Percentiles rank a stretch among this genome's conserved stretches.
These are phyloP conservation scores for Pampus argenteus DNA, from an alignment of 2,797 vertebrate genomes.

Conservation along the genomic window DNA sequence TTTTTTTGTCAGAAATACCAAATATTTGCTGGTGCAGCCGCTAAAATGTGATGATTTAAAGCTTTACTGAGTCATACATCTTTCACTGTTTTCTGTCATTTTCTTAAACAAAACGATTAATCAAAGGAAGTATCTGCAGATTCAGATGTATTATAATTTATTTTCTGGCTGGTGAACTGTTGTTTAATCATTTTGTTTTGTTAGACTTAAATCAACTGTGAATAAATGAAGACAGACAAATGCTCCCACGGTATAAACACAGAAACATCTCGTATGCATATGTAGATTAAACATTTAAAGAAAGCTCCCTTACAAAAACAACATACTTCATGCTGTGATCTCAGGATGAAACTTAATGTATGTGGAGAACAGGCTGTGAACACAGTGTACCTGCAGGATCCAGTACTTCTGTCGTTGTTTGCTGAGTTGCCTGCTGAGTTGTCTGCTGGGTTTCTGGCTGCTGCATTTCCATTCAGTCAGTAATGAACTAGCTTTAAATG, in stretches of 20 bases:
- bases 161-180: neutral
- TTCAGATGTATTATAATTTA: neutral
- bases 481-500: conserved; percentile 8
- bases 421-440: conserved; percentile 55
- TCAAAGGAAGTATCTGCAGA: neutral
- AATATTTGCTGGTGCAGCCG: too few relatives aligned
- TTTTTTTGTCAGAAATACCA: too few relatives aligned
- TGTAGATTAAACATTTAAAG: neutral
- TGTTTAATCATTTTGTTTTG: neutral
- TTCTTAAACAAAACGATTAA: too few relatives aligned
- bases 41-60: too few relatives aligned
- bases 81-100: too few relatives aligned
- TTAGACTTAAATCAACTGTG: too few relatives aligned
- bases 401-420: conserved; percentile 49
- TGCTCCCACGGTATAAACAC: neutral
- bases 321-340: neutral
- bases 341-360: neutral
- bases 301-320: neutral
- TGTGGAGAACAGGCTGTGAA: neutral
- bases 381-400: conserved; percentile 68
- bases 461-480: conserved; percentile 69
- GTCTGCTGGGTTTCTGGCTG: conserved; percentile 68
- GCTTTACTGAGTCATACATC: too few relatives aligned
- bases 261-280: neutral
- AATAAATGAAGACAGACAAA: neutral